Evolutionary conservation across 2,888 invertebrate genomes (phyloP), one percentile per base, ranked within the genome.

Genomic region (Pegoplata infirma): DNA sequence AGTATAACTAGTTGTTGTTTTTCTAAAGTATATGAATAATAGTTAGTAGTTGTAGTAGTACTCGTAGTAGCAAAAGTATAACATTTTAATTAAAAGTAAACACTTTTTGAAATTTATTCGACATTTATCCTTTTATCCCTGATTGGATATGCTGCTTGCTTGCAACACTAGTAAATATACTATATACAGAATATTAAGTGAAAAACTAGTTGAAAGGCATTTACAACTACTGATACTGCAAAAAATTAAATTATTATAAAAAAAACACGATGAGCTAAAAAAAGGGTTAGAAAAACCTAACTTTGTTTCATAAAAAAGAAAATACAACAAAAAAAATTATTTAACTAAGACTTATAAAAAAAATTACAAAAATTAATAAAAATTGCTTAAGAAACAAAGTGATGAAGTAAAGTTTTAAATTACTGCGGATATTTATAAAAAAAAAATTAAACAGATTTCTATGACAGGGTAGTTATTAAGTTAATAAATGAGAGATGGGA

Each of bases 71-170:
- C 67, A 77, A 61, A 59, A 71, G 74, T 59, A 74, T 44, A 78
- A 71, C 74, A 74, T 78, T 78, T 78, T 74, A 78, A 78, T 78
- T 78, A 78, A 78, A 78, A 78, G 78, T 74, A 78, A 78, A 78
- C 78, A 78, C 66, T 71, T 78, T 69, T 74, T 69, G 74, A 78
- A 78, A 71, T 74, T 74, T 74, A 78, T 78, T 78, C 78, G 78
- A 78, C 78, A 78, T 66, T 74, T 78, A 78, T 78, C 74, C 74
- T 28, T 78, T 78, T 78, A 78, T 78, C 78, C 78, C 47, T 74
- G 78, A 74, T 78, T 78, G 78, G 69, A 66, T 69, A 78, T 78
- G 61, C 78, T 78, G 59, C 74, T 74, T n/a, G n/a, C n/a, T n/a
- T n/a, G 49, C 47, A 47, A 40, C 66, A 40, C 49, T 28, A 44